Conservation (phyloP, 2,888 invertebrate genomes). For the Azorinus chamasolen region DNA sequence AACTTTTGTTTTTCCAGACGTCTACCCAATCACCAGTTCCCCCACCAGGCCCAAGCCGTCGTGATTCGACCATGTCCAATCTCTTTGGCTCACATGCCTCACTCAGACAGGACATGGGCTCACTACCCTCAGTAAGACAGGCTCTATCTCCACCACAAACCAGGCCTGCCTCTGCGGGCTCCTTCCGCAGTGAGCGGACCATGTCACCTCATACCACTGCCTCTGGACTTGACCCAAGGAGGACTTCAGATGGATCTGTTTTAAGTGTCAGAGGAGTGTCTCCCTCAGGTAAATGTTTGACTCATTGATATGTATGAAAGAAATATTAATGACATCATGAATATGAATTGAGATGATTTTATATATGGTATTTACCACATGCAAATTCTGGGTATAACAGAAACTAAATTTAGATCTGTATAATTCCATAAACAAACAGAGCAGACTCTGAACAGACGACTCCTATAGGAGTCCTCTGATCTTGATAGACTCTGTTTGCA, state of each 20-base stretch:
- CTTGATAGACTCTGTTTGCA: too few relatives aligned
- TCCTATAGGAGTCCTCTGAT: too few relatives aligned
- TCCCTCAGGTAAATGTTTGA: slow-evolving; percentile 23
- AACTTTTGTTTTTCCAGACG: too few relatives aligned
- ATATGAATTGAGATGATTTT: too few relatives aligned
- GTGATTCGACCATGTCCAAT: slow-evolving; percentile 27
- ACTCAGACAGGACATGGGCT: slow-evolving; percentile 34
- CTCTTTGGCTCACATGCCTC: slow-evolving; percentile 50
- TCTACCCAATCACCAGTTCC: too few relatives aligned
- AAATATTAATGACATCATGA: too few relatives aligned
- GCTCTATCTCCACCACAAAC: slow-evolving; percentile 13
- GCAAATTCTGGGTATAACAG: too few relatives aligned
- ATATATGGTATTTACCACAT: too few relatives aligned
- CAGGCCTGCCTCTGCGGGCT: slow-evolving; percentile 6
- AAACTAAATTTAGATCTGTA: too few relatives aligned
- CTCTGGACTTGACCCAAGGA: slow-evolving; percentile 18
- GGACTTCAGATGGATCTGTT: slow-evolving; percentile 40
- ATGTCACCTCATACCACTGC: slow-evolving; percentile 25
- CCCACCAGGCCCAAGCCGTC: background rate
- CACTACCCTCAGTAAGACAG: slow-evolving; percentile 5
- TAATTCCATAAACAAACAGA: too few relatives aligned
- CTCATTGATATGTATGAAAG: too few relatives aligned
- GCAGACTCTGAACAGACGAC: too few relatives aligned
- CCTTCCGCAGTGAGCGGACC: background rate
- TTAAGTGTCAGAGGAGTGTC: slow-evolving; percentile 35